A percentile compares a stretch with the other conserved stretches of the same genome.
phyloP scores from a whole-genome alignment of 2,888 invertebrate genomes.

The Drosophila birchii region DNA sequence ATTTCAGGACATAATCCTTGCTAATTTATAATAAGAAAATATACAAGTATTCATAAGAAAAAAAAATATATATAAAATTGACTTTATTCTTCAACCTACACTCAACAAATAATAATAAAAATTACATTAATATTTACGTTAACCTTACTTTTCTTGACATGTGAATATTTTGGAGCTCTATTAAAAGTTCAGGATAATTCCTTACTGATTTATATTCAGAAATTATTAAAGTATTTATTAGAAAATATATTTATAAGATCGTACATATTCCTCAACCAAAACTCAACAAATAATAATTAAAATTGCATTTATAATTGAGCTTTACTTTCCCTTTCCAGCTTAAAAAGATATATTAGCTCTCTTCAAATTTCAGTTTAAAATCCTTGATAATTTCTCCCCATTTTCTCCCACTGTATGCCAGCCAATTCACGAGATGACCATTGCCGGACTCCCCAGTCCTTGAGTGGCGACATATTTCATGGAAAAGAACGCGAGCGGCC shows the following conservation, averaged over 20 bases:
- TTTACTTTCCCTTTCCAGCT: background rate
- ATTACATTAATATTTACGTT: no score
- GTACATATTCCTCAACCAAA: background rate
- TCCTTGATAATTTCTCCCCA: no score
- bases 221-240: background rate
- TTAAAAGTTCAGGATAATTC: background rate
- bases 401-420: constrained; percentile 4
- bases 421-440: constrained; percentile 20
- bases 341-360: background rate
- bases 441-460: constrained; percentile 6
- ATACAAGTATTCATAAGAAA: background rate
- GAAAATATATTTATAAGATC: background rate
- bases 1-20: background rate
- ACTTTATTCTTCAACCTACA: no score
- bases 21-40: background rate
- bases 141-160: no score
- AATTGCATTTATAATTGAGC: background rate
- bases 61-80: no score
- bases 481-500: constrained; percentile 39
- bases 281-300: background rate
- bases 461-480: constrained; percentile 74
- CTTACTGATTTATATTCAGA: no score
- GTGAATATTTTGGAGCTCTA: no score
- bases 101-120: no score
- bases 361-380: background rate